phyloP scores from a whole-genome alignment of 2,888 invertebrate genomes.

The Icerya purchasi region DNA sequence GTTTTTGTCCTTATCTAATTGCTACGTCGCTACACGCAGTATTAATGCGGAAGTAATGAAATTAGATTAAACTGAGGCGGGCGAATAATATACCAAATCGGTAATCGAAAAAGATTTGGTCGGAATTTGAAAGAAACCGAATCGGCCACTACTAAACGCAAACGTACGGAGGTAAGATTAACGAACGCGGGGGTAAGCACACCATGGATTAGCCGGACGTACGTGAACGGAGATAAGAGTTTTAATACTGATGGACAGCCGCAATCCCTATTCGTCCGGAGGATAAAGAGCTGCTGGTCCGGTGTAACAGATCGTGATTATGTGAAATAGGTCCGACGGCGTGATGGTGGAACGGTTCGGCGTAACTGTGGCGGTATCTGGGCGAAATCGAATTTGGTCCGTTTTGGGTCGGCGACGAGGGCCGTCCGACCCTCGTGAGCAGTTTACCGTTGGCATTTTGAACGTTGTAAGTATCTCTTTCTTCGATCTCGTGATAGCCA shows the following conservation, averaged over 20 bases:
- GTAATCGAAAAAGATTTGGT: no score
- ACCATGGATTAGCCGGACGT: no score
- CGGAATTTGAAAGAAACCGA: no score
- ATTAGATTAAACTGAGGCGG: no score
- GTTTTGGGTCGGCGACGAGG: conserved; percentile 2
- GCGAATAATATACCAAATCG: no score
- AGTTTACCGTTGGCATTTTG: neutral
- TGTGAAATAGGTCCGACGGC: conserved; percentile 11
- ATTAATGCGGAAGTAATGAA: no score
- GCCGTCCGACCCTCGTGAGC: conserved; percentile 6
- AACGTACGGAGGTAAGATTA: no score
- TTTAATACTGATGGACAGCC: conserved; percentile 20
- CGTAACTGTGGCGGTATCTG: conserved; percentile 38
- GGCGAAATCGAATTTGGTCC: conserved; percentile 12
- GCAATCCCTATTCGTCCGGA: conserved; percentile 21
- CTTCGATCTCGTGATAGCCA: conserved; percentile 30
- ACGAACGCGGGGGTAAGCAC: no score
- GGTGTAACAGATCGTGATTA: conserved; percentile 19
- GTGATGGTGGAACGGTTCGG: conserved; percentile 29
- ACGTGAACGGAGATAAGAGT: no score
- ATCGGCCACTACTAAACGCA: no score
- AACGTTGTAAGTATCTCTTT: conserved; percentile 29
- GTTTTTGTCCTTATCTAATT: no score
- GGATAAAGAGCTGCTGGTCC: conserved; percentile 20
- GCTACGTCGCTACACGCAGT: no score